Percentiles rank a stretch among this genome's conserved stretches.
phyloP scores from a whole-genome alignment of 2,888 invertebrate species.

The Melanotus villosus region DNA sequence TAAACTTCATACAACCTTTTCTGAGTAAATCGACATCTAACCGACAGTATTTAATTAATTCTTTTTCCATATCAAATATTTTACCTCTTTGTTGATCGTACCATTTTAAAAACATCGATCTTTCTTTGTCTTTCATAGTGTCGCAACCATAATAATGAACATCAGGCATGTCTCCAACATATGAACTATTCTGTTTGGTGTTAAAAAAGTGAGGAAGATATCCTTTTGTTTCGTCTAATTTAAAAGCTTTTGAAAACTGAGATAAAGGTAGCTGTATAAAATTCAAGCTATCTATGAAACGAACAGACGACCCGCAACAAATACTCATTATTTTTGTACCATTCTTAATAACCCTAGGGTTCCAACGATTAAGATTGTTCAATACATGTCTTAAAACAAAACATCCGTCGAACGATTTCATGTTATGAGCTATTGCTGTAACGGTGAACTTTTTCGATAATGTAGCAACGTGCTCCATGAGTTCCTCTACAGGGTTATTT shows the following conservation, averaged over 20 bases:
- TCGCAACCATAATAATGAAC: constrained; percentile 50
- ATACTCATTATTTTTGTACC: too few species aligned
- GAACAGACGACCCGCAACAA: too few species aligned
- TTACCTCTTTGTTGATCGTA: not conserved
- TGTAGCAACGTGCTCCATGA: not conserved
- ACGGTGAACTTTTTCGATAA: constrained; percentile 8
- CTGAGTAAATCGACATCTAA: too few species aligned
- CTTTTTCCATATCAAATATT: too few species aligned
- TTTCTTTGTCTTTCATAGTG: constrained; percentile 41
- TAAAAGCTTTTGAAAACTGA: too few species aligned
- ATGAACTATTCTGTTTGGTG: constrained; percentile 51
- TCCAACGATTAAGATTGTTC: too few species aligned
- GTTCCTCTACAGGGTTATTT: too few species aligned
- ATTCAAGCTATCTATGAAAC: constrained; percentile 42
- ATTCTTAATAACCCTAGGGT: too few species aligned
- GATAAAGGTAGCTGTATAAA: constrained; percentile 29
- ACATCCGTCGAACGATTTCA: constrained; percentile 38
- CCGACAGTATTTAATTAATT: too few species aligned
- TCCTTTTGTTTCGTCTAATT: constrained; percentile 26
- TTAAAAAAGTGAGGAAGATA: constrained; percentile 42
- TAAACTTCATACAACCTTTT: too few species aligned
- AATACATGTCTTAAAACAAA: too few species aligned
- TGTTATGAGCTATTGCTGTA: constrained; percentile 33
- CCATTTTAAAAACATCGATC: constrained; percentile 51
- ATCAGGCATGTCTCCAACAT: constrained; percentile 50